Evolutionary conservation across 2,797 vertebrate genomes (phyloP).

Genomic region (Smutsia gigantea): DNA sequence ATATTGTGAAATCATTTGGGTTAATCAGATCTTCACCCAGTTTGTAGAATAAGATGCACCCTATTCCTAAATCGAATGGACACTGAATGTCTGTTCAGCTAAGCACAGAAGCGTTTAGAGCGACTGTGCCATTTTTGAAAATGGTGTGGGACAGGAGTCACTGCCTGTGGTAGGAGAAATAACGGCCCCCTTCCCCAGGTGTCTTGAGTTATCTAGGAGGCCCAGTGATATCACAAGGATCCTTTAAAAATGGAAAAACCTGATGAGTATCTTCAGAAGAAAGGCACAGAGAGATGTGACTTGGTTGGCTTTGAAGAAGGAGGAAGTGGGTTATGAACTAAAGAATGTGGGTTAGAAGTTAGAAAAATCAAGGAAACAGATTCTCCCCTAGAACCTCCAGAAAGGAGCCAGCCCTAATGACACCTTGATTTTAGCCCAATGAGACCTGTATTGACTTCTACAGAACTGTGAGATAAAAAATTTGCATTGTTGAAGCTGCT

Average conservation of each 20-base stretch:
- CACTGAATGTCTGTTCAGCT: neutral
- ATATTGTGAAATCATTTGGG: neutral
- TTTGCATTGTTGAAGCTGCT: conserved; percentile 39
- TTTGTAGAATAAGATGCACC: neutral
- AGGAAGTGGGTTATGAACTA: neutral
- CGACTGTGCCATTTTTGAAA: conserved; percentile 28
- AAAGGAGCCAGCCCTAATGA: neutral
- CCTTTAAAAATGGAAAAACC: neutral
- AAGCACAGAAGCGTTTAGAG: neutral
- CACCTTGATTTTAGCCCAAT: neutral
- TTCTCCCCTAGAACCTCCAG: neutral
- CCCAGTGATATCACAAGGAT: neutral
- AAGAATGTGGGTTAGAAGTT: neutral
- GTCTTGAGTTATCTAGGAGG: neutral
- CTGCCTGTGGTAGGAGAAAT: neutral
- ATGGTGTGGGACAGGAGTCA: neutral
- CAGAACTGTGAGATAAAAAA: neutral
- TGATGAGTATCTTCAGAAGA: neutral
- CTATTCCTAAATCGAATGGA: neutral
- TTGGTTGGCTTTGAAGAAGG: neutral
- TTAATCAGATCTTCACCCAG: neutral
- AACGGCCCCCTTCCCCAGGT: neutral
- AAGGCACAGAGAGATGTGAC: neutral
- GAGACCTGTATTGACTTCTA: neutral
- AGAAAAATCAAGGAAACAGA: neutral